Evolutionary conservation across 2,113 vertebrate genomes (phyloP).

Genomic region (Numida meleagris): DNA sequence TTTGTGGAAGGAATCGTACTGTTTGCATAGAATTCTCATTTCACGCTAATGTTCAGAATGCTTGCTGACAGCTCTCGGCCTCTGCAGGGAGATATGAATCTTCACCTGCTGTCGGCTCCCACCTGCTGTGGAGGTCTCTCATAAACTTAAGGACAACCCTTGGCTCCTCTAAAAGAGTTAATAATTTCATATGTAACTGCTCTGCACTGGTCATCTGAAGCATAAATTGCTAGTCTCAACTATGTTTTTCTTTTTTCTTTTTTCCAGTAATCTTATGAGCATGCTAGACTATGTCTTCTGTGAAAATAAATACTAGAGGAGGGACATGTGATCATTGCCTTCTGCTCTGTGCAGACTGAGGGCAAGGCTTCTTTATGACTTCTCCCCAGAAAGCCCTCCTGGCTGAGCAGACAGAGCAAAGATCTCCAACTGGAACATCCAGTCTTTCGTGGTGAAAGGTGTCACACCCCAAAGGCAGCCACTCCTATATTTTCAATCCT

Average conservation of each 20-base stretch:
- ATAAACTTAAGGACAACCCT: slow-evolving; percentile 9
- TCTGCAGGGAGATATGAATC: slow-evolving; percentile 49
- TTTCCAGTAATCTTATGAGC: neutral
- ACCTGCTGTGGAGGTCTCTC: slow-evolving; percentile 27
- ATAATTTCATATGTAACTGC: neutral
- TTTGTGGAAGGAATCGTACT: neutral
- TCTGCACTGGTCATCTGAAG: neutral
- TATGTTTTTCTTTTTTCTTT: neutral
- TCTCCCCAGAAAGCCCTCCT: neutral
- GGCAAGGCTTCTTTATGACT: neutral
- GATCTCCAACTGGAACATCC: neutral
- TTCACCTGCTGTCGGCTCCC: slow-evolving; percentile 60
- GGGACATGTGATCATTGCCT: slow-evolving; percentile 43
- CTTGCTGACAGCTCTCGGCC: slow-evolving; percentile 35
- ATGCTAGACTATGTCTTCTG: neutral
- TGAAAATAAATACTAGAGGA: slow-evolving; percentile 46
- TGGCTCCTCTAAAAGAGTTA: neutral
- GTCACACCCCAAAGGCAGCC: neutral
- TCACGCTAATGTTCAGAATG: neutral
- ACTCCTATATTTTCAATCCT: neutral
- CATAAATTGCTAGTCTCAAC: neutral
- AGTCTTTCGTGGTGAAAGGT: fast-evolving
- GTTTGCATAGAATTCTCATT: slow-evolving; percentile 49
- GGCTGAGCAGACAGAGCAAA: fast-evolving
- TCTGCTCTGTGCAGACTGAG: neutral